Conservation (phyloP, 2,113 vertebrate genomes). For the Nasalis larvatus region DNA sequence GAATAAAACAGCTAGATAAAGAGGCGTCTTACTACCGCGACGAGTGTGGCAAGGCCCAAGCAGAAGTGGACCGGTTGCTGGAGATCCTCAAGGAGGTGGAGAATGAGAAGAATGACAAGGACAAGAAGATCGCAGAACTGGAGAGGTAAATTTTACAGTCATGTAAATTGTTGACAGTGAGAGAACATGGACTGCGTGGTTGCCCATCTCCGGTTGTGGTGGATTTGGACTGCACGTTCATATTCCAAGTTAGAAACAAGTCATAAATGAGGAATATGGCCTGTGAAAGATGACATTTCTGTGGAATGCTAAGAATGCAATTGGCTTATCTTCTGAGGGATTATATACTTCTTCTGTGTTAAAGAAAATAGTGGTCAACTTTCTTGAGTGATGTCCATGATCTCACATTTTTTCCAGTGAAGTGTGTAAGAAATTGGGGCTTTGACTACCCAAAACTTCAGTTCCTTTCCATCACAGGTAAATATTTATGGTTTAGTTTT, state of each 20-base stretch:
- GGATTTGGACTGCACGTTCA: neutral
- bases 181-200: neutral
- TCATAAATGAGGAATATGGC: neutral
- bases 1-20: conserved; percentile 93
- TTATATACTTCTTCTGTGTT: neutral
- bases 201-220: neutral
- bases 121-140: conserved; percentile 94
- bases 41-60: conserved; percentile 93
- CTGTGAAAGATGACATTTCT: neutral
- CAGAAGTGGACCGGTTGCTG: conserved; percentile 94
- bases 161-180: neutral
- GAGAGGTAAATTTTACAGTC: conserved; percentile 90
- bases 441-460: neutral
- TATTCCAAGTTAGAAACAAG: neutral
- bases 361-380: neutral
- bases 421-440: neutral
- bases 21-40: conserved; percentile 94
- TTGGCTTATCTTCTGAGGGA: neutral
- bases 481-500: conserved; percentile 31
- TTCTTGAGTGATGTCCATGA: neutral
- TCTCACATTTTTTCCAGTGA: neutral
- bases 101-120: conserved; percentile 93
- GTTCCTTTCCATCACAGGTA: neutral
- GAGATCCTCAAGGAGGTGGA: conserved; percentile 94
- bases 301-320: neutral